Percentiles rank a stretch among this genome's conserved stretches.
phyloP scores from a whole-genome alignment of 2,113 vertebrate species.

The Gallinago media region DNA sequence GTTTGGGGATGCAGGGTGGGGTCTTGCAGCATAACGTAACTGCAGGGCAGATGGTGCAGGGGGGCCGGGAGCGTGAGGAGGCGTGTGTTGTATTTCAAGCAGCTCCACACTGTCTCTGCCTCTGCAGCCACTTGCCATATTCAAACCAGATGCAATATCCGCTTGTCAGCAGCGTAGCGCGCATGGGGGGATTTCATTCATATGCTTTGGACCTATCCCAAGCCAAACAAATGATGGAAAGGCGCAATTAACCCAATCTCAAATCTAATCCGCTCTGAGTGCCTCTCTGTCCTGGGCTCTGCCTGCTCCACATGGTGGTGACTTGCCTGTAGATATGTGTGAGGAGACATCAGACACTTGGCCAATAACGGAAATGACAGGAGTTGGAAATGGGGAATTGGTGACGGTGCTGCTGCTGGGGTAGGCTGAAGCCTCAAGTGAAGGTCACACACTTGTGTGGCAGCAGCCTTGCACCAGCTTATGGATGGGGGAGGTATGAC shows the following conservation, averaged over 20 bases:
- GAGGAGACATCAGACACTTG: background rate
- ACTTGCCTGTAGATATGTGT: background rate
- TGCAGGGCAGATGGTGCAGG: background rate
- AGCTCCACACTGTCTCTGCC: constrained; percentile 36
- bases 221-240: constrained; percentile 68
- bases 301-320: background rate
- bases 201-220: constrained; percentile 36
- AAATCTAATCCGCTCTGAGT: constrained; percentile 13
- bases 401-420: background rate
- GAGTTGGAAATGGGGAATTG: background rate
- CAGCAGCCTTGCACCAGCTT: background rate
- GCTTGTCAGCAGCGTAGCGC: constrained; percentile 19
- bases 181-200: constrained; percentile 40
- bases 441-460: background rate
- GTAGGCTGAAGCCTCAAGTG: background rate
- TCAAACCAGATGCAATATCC: constrained; percentile 73
- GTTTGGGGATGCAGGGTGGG: background rate
- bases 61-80: background rate
- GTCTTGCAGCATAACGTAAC: constrained; percentile 1
- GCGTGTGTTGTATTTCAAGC: constrained; percentile 59
- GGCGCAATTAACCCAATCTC: constrained; percentile 64
- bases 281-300: constrained; percentile 21
- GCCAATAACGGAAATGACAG: background rate
- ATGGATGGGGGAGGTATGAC: background rate
- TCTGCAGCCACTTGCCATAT: constrained; percentile 49